Base-by-base conservation (phyloP, 2,113 vertebrate species). In the Anser brachyrhynchus region DNA sequence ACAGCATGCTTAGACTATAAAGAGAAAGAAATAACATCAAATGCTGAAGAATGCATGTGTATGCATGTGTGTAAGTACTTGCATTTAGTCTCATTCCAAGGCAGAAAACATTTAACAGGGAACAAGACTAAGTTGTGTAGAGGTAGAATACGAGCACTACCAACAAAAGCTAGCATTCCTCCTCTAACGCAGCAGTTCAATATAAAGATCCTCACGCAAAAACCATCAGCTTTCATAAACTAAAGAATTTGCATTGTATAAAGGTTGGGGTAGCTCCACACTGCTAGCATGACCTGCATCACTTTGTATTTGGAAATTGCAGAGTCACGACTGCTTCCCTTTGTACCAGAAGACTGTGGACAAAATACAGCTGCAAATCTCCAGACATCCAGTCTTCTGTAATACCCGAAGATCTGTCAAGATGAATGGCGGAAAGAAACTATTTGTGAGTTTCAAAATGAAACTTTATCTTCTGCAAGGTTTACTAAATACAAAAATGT, bases 201-300 rank as follows among this genome's bases (percentile, higher is more conserved):
- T 59, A 33, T 17, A 25, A 70, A 95, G 54, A 28, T 90, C 51
- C 35, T 66, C 55, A 86, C 21, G 20, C 15, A 76, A 88, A 66
- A 90, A 21, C 43, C 33, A 74, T 51, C 52, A 59, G 31, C 73
- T 84, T 90, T 81, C 41, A 86, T 74, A 66, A 71, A 71, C 23
- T 82, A 29, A 31, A 79, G 23, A 69, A 95, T 92, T 84, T 89
- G 77, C 93, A 90, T 92, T 72, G 73, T n/a, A 58, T 57, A 88
- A 37, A 51, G 92, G 67, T 2, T 96, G 88, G 88, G 94, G 43
- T 78, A 89, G 87, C 74, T 91, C 95, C 91, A 91, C 73, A 94
- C 18, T 39, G 81, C 13, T 35, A 85, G 33, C 55, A 20, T 21
- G 7, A 84, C 93, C 92, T 96, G 88, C 83, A 96, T 90, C 49